These are phyloP conservation scores for Dicyrtomina minuta DNA, from an alignment of 2,888 invertebrate genomes.

Conservation along the genomic window DNA sequence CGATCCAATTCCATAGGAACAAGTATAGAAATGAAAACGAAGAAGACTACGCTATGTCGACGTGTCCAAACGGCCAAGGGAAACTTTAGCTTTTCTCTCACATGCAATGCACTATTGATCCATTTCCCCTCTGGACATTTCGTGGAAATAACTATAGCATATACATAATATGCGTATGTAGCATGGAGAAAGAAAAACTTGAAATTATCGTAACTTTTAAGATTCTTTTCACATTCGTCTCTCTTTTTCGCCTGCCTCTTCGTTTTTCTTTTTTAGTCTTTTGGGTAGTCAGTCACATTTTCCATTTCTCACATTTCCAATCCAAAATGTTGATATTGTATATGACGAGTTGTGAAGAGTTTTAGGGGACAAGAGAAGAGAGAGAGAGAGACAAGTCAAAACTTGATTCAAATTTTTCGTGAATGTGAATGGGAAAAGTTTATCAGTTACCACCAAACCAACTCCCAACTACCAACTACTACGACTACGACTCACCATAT, in stretches of 20 bases:
- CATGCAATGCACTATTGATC: background rate
- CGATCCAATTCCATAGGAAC: background rate
- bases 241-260: background rate
- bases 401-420: conserved; percentile 17
- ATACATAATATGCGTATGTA: background rate
- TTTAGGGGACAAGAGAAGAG: background rate
- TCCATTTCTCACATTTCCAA: background rate
- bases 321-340: background rate
- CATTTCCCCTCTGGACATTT: background rate
- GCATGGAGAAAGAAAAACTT: background rate
- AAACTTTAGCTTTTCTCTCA: background rate
- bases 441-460: conserved; percentile 5
- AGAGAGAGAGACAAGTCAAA: background rate
- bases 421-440: conserved; percentile 23
- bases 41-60: background rate
- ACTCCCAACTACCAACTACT: too few relatives aligned
- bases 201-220: conserved; percentile 16
- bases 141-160: background rate
- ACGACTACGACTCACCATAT: too few relatives aligned
- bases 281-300: background rate
- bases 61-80: too few relatives aligned
- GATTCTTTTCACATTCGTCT: conserved; percentile 3
- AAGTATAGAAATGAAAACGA: background rate
- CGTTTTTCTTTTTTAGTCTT: too few relatives aligned
- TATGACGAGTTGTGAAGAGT: background rate